These are phyloP conservation scores for honey bee (Apis mellifera) DNA, from an alignment of 1,140 invertebrate genomes.

Conservation along the genomic window DNA sequence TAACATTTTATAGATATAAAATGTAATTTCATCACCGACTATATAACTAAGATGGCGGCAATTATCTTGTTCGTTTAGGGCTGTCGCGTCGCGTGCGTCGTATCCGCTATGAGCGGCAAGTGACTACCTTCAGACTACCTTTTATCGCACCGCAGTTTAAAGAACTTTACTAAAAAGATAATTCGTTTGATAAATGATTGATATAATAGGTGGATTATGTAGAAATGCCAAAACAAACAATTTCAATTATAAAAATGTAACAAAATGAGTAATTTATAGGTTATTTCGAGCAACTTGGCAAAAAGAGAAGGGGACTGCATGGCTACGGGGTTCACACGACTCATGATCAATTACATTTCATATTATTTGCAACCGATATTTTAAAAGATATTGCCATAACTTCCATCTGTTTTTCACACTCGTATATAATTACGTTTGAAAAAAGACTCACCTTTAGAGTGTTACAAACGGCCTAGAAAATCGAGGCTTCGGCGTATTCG, in stretches of 20 bases:
- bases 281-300: constrained; percentile 26
- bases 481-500: constrained; percentile 78
- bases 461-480: constrained; percentile 78
- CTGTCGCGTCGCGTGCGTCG: constrained; percentile 65
- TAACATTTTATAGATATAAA: neutral
- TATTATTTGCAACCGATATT: constrained; percentile 29
- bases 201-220: neutral
- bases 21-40: constrained; percentile 67
- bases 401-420: neutral
- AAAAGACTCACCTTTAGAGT: constrained; percentile 76
- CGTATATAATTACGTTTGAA: constrained; percentile 2
- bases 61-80: constrained; percentile 56
- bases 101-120: constrained; percentile 51
- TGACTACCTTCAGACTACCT: constrained; percentile 50
- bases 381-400: neutral
- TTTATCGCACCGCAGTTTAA: constrained; percentile 3
- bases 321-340: constrained; percentile 73
- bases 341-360: constrained; percentile 46
- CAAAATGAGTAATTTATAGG: neutral
- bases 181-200: neutral
- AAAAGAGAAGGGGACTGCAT: constrained; percentile 35
- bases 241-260: neutral
- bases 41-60: constrained; percentile 73
- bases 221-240: neutral
- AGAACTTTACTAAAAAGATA: constrained; percentile 10